Percentiles rank a stretch among this genome's conserved stretches.
Conservation (phyloP, 37 sponge, comb jelly and placozoan genomes). For the Sycon ciliatum region DNA sequence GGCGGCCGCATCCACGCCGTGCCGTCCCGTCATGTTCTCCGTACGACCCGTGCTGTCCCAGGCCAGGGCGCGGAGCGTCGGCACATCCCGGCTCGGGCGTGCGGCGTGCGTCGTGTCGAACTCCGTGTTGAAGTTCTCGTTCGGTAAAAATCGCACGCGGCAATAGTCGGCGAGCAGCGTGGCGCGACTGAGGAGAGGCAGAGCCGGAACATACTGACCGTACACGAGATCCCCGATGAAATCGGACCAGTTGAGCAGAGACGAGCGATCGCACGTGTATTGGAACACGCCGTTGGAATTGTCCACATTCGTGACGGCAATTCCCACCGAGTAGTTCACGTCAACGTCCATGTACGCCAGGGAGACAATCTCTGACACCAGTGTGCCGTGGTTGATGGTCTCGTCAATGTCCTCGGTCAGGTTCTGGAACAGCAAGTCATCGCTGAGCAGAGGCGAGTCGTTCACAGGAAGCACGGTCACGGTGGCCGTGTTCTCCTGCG, state of each 20-base stretch:
- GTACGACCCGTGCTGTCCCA: constrained; percentile 84
- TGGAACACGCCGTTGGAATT: constrained; percentile 65
- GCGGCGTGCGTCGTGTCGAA: constrained; percentile 32
- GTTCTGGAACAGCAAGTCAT: constrained; percentile 37
- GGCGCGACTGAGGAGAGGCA: constrained; percentile 55
- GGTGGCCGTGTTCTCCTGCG: constrained; percentile 35
- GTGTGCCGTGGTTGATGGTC: constrained; percentile 61
- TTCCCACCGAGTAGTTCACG: constrained; percentile 35
- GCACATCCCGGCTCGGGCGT: constrained; percentile 46
- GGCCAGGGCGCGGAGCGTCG: constrained; percentile 47
- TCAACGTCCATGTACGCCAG: constrained; percentile 54
- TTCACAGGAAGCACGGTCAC: constrained; percentile 62
- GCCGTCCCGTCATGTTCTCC: constrained; percentile 46
- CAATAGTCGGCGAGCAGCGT: constrained; percentile 64
- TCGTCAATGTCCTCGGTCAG: constrained; percentile 41
- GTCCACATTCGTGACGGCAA: constrained; percentile 68
- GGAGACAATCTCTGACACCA: constrained; percentile 44
- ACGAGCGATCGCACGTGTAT: constrained; percentile 54
- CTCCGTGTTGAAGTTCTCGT: constrained; percentile 62
- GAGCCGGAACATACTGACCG: constrained; percentile 38
- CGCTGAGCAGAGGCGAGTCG: constrained; percentile 58
- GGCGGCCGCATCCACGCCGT: constrained; percentile 69
- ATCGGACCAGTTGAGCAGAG: constrained; percentile 28
- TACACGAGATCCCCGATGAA: constrained; percentile 78
- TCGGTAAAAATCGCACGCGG: constrained; percentile 65